Evolutionary conservation across 2,888 invertebrate genomes (phyloP).

Genomic region (Erannis defoliaria): DNA sequence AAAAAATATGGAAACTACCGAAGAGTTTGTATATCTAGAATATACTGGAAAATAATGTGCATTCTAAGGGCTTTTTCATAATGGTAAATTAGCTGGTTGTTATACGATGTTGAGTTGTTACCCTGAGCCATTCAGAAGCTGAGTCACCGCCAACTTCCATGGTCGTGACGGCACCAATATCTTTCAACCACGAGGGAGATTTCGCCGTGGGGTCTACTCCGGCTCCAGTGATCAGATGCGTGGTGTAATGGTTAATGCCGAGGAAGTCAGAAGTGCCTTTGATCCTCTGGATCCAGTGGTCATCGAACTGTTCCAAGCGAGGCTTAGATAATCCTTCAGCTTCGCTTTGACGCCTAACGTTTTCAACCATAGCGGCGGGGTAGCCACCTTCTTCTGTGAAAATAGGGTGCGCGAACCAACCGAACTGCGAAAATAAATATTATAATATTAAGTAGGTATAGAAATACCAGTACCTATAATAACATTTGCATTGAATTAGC

Average conservation of each 20-base stretch:
- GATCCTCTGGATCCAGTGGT: constrained; percentile 78
- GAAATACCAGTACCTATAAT: neutral
- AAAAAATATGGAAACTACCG: no score
- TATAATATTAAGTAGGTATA: neutral
- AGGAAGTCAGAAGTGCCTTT: constrained; percentile 82
- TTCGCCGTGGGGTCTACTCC: constrained; percentile 77
- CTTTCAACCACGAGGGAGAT: constrained; percentile 82
- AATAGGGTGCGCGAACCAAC: constrained; percentile 85
- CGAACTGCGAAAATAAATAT: constrained; percentile 66
- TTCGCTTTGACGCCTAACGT: constrained; percentile 73
- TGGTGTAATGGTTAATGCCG: constrained; percentile 84
- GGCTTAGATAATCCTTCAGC: constrained; percentile 73
- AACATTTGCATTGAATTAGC: constrained; percentile 27
- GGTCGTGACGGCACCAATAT: constrained; percentile 77
- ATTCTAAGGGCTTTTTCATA: neutral
- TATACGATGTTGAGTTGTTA: constrained; percentile 43
- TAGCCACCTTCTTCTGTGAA: constrained; percentile 82
- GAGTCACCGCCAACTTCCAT: constrained; percentile 80
- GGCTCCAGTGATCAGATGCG: constrained; percentile 74
- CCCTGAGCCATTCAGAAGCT: constrained; percentile 82
- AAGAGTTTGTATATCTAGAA: no score
- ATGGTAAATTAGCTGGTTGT: neutral
- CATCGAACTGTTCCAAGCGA: constrained; percentile 79
- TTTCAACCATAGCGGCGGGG: constrained; percentile 79
- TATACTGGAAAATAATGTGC: no score